phyloP scores from a whole-genome alignment of 2,888 invertebrate genomes.

The Selenia dentaria region DNA sequence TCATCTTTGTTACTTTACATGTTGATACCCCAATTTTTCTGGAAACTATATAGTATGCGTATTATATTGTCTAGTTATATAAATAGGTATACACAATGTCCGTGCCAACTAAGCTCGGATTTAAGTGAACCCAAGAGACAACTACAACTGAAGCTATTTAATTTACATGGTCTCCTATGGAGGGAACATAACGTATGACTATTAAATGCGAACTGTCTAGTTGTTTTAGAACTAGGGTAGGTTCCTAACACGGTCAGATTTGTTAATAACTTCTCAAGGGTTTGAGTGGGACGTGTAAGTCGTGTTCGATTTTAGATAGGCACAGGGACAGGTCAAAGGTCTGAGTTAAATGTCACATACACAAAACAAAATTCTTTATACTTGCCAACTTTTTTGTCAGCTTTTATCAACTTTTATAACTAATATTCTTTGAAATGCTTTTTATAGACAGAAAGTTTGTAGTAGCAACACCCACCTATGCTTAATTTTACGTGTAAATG shows the following conservation, averaged over 20 bases:
- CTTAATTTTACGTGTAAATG: no score
- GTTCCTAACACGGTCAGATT: slow-evolving; percentile 21
- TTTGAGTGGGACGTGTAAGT: slow-evolving; percentile 14
- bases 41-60: no score
- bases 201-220: slow-evolving; percentile 21
- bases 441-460: no score
- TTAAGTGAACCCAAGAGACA: slow-evolving; percentile 32
- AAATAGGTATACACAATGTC: slow-evolving; percentile 14
- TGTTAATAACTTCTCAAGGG: slow-evolving; percentile 19
- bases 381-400: no score
- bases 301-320: not conserved
- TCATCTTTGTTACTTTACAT: no score
- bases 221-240: slow-evolving; percentile 17
- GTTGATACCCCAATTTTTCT: no score
- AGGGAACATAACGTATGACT: slow-evolving; percentile 23
- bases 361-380: no score
- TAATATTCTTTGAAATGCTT: no score
- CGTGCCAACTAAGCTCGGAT: slow-evolving; percentile 32
- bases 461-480: no score
- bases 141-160: slow-evolving; percentile 32
- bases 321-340: not conserved
- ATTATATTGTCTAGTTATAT: slow-evolving; percentile 7
- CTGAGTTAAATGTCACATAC: no score
- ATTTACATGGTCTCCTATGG: slow-evolving; percentile 29
- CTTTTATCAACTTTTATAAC: no score